Evolutionary conservation across 1,140 invertebrate genomes (phyloP).

Genomic region (Chrysoperla carnea): DNA sequence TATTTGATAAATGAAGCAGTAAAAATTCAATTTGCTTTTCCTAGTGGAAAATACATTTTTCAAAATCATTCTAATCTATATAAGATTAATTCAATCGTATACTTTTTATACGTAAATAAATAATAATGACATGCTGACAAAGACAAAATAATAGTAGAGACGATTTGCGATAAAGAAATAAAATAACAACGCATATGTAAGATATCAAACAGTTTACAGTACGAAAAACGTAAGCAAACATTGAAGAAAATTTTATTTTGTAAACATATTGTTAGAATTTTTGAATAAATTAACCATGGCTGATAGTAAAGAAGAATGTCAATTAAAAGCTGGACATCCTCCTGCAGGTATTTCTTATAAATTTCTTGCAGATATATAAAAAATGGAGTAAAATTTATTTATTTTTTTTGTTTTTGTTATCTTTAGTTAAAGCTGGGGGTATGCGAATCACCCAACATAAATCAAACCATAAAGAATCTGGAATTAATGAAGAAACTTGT

Average conservation of each 20-base stretch:
- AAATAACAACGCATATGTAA: background rate
- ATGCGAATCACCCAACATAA: constrained; percentile 87
- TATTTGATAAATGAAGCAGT: no score
- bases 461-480: constrained; percentile 27
- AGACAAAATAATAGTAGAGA: background rate
- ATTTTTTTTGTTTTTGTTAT: background rate
- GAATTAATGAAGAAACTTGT: constrained; percentile 20
- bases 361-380: background rate
- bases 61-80: no score
- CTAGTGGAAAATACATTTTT: no score
- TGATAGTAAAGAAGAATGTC: constrained; percentile 32
- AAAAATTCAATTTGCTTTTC: no score
- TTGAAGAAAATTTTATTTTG: background rate
- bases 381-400: background rate
- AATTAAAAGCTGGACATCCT: constrained; percentile 63
- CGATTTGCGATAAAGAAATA: background rate
- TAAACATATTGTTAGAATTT: background rate
- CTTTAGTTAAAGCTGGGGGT: constrained; percentile 71
- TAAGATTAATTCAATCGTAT: no score
- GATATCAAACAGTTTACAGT: background rate
- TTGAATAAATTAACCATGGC: constrained; percentile 28
- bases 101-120: constrained; percentile 1
- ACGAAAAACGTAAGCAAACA: background rate
- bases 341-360: constrained; percentile 51
- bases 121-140: constrained; percentile 6